Conservation (phyloP, 2,113 vertebrate genomes). For the Etheostoma cragini region DNA sequence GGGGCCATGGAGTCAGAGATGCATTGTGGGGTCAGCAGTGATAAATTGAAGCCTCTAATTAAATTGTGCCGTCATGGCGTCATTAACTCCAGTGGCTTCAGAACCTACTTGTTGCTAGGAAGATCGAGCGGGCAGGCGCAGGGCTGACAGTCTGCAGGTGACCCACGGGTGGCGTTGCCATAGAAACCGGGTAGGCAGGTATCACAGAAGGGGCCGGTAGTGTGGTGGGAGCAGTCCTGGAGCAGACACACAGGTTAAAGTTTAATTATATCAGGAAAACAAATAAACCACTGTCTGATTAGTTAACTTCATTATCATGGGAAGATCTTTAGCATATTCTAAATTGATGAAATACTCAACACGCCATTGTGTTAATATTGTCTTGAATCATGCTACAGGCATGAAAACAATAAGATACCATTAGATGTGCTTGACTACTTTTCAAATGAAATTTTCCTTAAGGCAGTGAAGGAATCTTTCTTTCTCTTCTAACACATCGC, state of each 20-base stretch:
- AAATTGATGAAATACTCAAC: not conserved
- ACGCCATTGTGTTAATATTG: not conserved
- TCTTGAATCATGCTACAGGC: not conserved
- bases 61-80: slow-evolving; percentile 30
- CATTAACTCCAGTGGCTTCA: slow-evolving; percentile 17
- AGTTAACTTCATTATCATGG: not conserved
- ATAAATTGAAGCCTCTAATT: slow-evolving; percentile 55
- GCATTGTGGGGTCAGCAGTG: slow-evolving; percentile 12
- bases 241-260: slow-evolving; percentile 10
- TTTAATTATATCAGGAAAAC: not conserved
- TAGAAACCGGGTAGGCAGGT: slow-evolving; percentile 75
- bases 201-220: slow-evolving; percentile 69
- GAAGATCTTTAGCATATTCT: not conserved
- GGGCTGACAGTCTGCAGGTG: slow-evolving; percentile 69
- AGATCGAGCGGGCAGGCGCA: slow-evolving; percentile 76
- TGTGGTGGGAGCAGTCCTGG: slow-evolving; percentile 73
- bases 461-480: not conserved
- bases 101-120: slow-evolving; percentile 78
- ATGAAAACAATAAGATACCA: not conserved
- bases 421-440: not conserved
- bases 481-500: not conserved
- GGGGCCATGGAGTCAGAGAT: slow-evolving; percentile 24
- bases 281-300: not conserved
- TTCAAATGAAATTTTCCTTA: not conserved
- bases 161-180: slow-evolving; percentile 71